A percentile compares a stretch with the other conserved stretches of the same genome.
Conservation (phyloP, 2,797 vertebrate species). For the Tauraco hartlaubi region DNA sequence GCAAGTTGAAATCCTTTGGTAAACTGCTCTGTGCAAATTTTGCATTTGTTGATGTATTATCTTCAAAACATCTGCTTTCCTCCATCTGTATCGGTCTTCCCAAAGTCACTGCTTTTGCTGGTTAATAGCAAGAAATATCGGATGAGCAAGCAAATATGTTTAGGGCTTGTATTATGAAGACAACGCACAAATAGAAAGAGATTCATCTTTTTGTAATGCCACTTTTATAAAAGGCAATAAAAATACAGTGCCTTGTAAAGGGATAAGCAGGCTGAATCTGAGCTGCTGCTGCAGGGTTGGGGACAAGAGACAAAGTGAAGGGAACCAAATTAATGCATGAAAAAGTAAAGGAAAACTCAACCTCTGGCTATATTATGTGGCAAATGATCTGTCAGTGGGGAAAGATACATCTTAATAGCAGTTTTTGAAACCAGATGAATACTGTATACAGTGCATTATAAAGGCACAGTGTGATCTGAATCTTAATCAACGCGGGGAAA, state of each 20-base stretch:
- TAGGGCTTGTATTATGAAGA: constrained; percentile 59
- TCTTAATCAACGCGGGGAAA: constrained; percentile 56
- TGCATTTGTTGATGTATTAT: neutral
- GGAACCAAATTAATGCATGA: constrained; percentile 61
- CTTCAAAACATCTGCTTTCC: constrained; percentile 47
- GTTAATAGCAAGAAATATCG: constrained; percentile 55
- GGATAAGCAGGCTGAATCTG: constrained; percentile 43
- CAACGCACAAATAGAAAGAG: constrained; percentile 47
- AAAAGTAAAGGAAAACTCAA: constrained; percentile 16
- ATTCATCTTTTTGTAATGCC: constrained; percentile 65
- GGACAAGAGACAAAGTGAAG: constrained; percentile 38
- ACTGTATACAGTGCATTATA: constrained; percentile 44
- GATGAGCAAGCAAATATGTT: constrained; percentile 61
- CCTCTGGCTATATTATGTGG: constrained; percentile 28
- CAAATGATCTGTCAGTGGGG: constrained; percentile 60
- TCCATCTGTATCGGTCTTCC: constrained; percentile 4
- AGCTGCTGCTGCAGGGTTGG: neutral
- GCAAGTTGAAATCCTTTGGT: constrained; percentile 13
- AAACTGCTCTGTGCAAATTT: neutral
- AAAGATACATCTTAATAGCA: constrained; percentile 70
- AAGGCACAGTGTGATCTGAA: constrained; percentile 56
- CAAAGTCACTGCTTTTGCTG: constrained; percentile 15
- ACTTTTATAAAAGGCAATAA: constrained; percentile 63
- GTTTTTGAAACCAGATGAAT: constrained; percentile 67
- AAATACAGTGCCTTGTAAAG: constrained; percentile 51